phyloP scores from a whole-genome alignment of 2,797 vertebrate species.

The Enteromius afrohamiltoni region DNA sequence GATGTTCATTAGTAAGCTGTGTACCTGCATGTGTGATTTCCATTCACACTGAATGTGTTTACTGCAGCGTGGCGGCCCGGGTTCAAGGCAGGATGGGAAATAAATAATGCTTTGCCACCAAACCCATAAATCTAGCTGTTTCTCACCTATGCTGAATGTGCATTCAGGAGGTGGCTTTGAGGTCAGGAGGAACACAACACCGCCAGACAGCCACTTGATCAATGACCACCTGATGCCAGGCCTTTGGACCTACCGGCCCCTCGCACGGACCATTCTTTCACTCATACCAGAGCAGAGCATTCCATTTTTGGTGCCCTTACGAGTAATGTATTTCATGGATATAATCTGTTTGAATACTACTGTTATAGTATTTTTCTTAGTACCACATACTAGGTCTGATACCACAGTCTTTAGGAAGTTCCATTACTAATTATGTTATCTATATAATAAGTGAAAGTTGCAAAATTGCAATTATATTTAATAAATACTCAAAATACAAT shows the following conservation, averaged over 20 bases:
- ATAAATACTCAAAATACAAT: neutral
- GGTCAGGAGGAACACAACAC: constrained; percentile 40
- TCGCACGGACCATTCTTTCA: constrained; percentile 24
- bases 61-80: neutral
- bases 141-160: constrained; percentile 44
- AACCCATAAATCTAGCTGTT: constrained; percentile 35
- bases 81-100: neutral
- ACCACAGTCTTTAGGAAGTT: neutral
- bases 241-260: constrained; percentile 13
- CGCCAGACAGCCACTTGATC: constrained; percentile 29
- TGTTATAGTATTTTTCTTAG: neutral
- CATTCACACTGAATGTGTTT: neutral
- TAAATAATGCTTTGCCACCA: constrained; percentile 37
- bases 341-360: neutral
- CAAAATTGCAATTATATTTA: neutral
- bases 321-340: neutral
- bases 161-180: constrained; percentile 38
- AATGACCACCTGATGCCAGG: constrained; percentile 42
- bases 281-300: constrained; percentile 36
- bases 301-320: neutral
- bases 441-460: neutral
- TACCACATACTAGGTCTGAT: neutral
- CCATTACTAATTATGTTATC: neutral
- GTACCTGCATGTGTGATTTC: constrained; percentile 22
- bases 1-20: constrained; percentile 6